Evolutionary conservation across 1,140 invertebrate species (phyloP), one percentile per base, ranked within the genome.

Genomic region (Odontomachus brunneus): DNA sequence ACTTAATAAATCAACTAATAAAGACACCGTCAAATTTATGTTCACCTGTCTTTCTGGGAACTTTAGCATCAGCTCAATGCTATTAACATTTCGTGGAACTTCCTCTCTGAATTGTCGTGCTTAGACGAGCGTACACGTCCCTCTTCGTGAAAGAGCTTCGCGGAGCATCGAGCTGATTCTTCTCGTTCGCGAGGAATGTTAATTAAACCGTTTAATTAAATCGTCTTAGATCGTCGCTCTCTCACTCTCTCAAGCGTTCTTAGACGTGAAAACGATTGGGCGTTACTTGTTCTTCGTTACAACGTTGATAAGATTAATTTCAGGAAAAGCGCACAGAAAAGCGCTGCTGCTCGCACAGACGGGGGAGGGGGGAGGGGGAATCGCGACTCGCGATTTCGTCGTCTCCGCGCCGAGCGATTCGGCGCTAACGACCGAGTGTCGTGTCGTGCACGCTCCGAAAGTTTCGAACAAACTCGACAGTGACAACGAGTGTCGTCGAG

Each of bases 391-490:
- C 29, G 60, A 76, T 24, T 67, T 26, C 55, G 51, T 44, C 44
- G 33, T 38, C 33, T n/a, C n/a, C n/a, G n/a, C n/a, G n/a, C 51
- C n/a, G 53, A 53, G 67, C 55, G 29, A 59, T 49, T 62, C 24
- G 22, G 19, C 57, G 73, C 24, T 80, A 62, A 86, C 63, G 66
- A 63, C 26, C 48, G 44, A 48, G 38, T 51, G 57, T 59, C 38
- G 55, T 12, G 38, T 33, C 9, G 38, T 38, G 12, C 7, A 7
- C 48, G 11, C 12, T 15, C 19, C 29, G 51, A 82, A 57, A 74
- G 62, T 69, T 82, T 49, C 48, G 29, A 76, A 83, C 29, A 53
- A 76, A 76, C 48, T 78, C 62, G 63, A 78, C 60, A 78, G 75
- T 65, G 67, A 67, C 51, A 73, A 73, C 66, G 84, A 51, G 26